phyloP scores from a whole-genome alignment of 2,113 vertebrate genomes.

The Xerus inauris region DNA sequence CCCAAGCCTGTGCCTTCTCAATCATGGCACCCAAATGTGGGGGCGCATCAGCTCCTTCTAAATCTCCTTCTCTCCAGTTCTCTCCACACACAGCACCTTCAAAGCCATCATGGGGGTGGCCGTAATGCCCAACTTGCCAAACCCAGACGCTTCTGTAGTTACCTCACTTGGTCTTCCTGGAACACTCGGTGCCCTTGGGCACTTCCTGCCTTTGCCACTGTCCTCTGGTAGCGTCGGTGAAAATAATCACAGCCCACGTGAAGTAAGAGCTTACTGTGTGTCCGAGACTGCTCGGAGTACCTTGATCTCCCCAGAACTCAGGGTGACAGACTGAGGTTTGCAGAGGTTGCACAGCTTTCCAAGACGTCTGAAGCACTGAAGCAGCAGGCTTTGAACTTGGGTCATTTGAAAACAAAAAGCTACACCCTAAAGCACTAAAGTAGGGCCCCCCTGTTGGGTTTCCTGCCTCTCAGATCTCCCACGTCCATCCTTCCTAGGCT shows the following conservation, averaged over 20 bases:
- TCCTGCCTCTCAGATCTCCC: not conserved
- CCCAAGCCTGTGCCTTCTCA: not conserved
- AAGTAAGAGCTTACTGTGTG: rapidly evolving
- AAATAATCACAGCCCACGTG: not conserved
- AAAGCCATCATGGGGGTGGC: not conserved
- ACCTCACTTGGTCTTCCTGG: not conserved
- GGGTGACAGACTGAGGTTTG: too few species aligned
- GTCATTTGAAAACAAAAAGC: not conserved
- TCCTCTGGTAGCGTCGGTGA: not conserved
- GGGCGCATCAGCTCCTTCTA: not conserved
- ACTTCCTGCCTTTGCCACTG: not conserved
- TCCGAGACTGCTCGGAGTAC: rapidly evolving
- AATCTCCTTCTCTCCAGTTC: not conserved
- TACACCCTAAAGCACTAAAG: too few species aligned
- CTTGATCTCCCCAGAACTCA: too few species aligned
- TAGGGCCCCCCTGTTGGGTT: not conserved
- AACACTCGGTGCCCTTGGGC: not conserved
- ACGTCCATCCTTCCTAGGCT: not conserved
- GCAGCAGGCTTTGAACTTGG: not conserved
- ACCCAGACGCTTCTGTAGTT: not conserved
- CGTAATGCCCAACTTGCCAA: rapidly evolving
- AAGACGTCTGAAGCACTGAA: too few species aligned
- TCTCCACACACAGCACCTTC: not conserved
- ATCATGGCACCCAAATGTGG: not conserved
- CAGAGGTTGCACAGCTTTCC: too few species aligned